Base-by-base conservation (phyloP, 2,888 invertebrate species). In the Lochmaea capreae region DNA sequence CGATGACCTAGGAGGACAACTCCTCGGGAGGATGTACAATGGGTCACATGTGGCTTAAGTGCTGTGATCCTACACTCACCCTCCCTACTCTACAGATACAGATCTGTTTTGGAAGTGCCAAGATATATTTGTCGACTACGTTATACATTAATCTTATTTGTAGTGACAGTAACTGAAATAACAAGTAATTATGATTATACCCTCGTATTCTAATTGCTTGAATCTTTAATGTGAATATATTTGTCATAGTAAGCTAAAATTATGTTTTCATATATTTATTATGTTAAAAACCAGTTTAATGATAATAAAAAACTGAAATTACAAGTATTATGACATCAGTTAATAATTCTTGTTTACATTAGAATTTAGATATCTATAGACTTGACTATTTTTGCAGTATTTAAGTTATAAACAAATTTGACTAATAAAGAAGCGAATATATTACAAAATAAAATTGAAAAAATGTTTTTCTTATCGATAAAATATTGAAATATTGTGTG, bases 221-320 rank as follows among this genome's bases (percentile, higher is more conserved):
- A 14, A 8, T 52, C 16, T 12, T 49, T n/a, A 12, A n/a, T 12
- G 49, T n/a, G 5, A 6, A 49, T 5, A 49, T n/a, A 12, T 43
- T 43, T 43, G 2, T 43, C 43, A 5, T 43, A 12, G 14, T 12
- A 46, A 46, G 46, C 46, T 14, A 49, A n/a, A 49, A 49, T 12
- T 49, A n/a, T 49, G n/a, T 49, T 49, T 49, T 49, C n/a, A 49
- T n/a, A 52, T 8, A 14, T 52, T 52, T n/a, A 52, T 52, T 52
- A 52, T 14, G 14, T n/a, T 16, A 5, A n/a, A 52, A 52, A n/a
- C 52, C 52, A 16, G 52, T 52, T 52, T n/a, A 1, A 52, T n/a
- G 18, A 18, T 54, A 11, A 54, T 16, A 54, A 18, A 54, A 54
- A 18, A 18, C 2, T 54, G 2, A 14, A 54, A 18, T 54, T 54